Percentiles rank a stretch among this genome's conserved stretches.
Evolutionary conservation across 2,888 invertebrate species (phyloP).

Genomic region (Sphinx pinastri): DNA sequence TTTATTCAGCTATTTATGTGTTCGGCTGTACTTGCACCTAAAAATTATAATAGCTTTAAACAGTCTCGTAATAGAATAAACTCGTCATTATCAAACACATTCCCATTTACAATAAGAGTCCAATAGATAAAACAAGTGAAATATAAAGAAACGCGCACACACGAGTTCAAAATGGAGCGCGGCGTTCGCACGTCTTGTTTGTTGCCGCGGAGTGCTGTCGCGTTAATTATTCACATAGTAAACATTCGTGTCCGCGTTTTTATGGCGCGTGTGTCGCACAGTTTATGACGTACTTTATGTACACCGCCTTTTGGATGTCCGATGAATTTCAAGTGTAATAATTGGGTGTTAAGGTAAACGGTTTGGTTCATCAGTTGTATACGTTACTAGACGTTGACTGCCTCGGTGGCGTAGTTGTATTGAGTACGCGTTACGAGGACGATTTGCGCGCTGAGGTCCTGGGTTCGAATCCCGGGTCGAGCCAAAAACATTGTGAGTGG

Average conservation of each 20-base stretch:
- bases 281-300: constrained; percentile 38
- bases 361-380: constrained; percentile 1
- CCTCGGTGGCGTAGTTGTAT: too few relatives aligned
- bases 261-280: constrained; percentile 49
- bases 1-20: too few relatives aligned
- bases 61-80: background rate
- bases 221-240: constrained; percentile 66
- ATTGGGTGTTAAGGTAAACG: constrained; percentile 16
- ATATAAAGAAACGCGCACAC: background rate
- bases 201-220: constrained; percentile 40
- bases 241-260: constrained; percentile 60
- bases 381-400: too few relatives aligned
- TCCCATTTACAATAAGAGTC: background rate
- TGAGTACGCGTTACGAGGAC: too few relatives aligned
- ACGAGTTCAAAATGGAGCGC: constrained; percentile 30
- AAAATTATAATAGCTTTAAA: background rate
- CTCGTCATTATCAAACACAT: too few relatives aligned
- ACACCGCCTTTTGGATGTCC: constrained; percentile 17
- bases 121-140: background rate
- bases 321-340: constrained; percentile 21
- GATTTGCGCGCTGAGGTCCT: too few relatives aligned
- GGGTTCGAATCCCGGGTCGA: too few relatives aligned
- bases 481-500: too few relatives aligned
- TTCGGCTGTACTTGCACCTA: too few relatives aligned
- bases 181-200: constrained; percentile 68